Evolutionary conservation across 2,797 vertebrate genomes (phyloP).

Genomic region (Protonibea diacanthus): DNA sequence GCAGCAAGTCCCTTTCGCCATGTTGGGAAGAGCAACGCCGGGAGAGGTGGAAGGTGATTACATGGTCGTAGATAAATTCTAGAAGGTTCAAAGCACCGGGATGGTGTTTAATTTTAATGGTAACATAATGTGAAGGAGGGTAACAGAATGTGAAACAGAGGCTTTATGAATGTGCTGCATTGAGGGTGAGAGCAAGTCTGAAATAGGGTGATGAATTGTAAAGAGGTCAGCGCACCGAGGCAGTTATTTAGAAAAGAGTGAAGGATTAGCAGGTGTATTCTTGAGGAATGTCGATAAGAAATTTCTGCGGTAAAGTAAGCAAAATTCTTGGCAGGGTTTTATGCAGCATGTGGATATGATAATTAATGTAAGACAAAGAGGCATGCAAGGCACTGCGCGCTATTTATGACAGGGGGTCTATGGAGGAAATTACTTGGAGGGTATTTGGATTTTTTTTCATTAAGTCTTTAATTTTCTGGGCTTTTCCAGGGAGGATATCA

Average conservation of each 20-base stretch:
- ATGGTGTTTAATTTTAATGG: constrained; percentile 33
- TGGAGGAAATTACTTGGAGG: constrained; percentile 71
- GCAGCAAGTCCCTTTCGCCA: constrained; percentile 13
- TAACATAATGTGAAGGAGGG: constrained; percentile 42
- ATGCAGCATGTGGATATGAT: constrained; percentile 63
- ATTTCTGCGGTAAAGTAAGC: constrained; percentile 61
- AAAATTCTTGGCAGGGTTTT: constrained; percentile 66
- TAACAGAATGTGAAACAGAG: constrained; percentile 56
- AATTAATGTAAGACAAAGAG: constrained; percentile 74
- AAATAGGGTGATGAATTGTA: constrained; percentile 64
- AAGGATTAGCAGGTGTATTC: constrained; percentile 77
- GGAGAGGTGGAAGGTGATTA: constrained; percentile 25
- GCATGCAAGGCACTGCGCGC: constrained; percentile 56
- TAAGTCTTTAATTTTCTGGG: constrained; percentile 61
- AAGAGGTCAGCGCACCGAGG: constrained; percentile 55
- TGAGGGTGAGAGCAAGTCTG: constrained; percentile 67
- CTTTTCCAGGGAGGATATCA: constrained; percentile 55
- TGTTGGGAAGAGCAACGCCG: constrained; percentile 16
- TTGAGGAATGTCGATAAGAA: constrained; percentile 75
- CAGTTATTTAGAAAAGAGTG: constrained; percentile 59
- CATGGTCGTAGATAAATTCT: constrained; percentile 7
- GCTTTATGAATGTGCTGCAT: constrained; percentile 56
- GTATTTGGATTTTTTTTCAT: constrained; percentile 55
- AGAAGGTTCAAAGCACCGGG: constrained; percentile 7
- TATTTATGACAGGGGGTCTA: constrained; percentile 68